Percentiles rank a stretch among this genome's conserved stretches.
Evolutionary conservation across 37 sponge, comb jelly and placozoan genomes (phyloP).

Genomic region (Chondrilla cf. caribensis): DNA sequence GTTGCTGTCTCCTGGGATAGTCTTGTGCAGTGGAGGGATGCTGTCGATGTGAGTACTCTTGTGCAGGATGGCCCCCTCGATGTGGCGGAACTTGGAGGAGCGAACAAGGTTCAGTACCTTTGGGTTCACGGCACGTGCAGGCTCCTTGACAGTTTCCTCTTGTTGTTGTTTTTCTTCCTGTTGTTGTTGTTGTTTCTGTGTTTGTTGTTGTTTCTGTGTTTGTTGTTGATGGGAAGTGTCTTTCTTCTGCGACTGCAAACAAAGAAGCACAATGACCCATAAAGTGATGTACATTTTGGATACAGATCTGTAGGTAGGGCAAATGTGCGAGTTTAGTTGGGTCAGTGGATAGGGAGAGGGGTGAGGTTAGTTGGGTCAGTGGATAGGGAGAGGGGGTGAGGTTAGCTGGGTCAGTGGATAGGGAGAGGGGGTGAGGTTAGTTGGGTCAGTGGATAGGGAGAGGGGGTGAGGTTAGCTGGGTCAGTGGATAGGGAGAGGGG

Average conservation of each 20-base stretch:
- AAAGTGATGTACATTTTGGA: no score
- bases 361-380: no score
- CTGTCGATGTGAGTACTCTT: constrained; percentile 71
- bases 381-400: no score
- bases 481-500: no score
- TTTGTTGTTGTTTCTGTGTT: neutral
- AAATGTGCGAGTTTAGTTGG: no score
- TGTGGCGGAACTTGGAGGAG: constrained; percentile 76
- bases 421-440: no score
- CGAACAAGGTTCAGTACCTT: constrained; percentile 61
- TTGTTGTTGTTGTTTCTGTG: neutral
- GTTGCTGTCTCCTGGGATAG: constrained; percentile 79
- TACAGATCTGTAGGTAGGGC: no score
- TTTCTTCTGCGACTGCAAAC: neutral
- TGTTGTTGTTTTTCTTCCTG: neutral
- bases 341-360: no score
- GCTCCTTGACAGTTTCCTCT: neutral
- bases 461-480: no score
- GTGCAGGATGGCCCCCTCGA: constrained; percentile 56
- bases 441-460: no score
- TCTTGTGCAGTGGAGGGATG: constrained; percentile 48
- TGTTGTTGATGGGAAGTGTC: neutral
- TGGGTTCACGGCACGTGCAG: constrained; percentile 1
- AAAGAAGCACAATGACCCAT: neutral
- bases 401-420: no score